Evolutionary conservation across 2,797 vertebrate genomes (phyloP), one percentile per base, ranked within the genome.

Genomic region (Propithecus deckenii): DNA sequence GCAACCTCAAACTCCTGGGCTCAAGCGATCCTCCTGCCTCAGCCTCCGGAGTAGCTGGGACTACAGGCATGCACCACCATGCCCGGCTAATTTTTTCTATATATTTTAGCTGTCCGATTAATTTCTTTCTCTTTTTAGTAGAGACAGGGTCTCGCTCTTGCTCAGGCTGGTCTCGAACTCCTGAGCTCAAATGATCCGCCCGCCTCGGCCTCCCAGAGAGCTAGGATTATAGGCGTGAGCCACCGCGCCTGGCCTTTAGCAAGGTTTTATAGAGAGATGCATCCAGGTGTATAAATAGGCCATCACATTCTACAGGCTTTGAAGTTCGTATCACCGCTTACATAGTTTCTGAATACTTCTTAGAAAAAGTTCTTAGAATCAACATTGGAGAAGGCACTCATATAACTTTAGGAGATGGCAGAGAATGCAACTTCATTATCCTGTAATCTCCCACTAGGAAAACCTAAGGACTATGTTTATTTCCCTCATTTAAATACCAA

Each of bases 291-390:
- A 76, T 43, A 78, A 89, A 91, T 7, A 80, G 5, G 23, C 46
- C 48, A 88, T n/a, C 65, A 63, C 23, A 81, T 14, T 72, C 23
- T 10, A 52, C 41, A 72, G 65, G 32, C 59, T 93, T 43, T 76
- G 35, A 97, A 87, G 61, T 48, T 89, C 83, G 88, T 71, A 87
- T 2, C 48, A 87, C 14, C 28, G 75, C 17, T 91, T 71, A 83
- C 7, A 55, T 1, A 88, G 71, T 93, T 76, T 74, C 23, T 84
- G 14, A 95, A 95, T 4, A 41, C 67, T 90, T 86, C n/a, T 75
- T 96, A 78, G 20, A 89, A 72, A 96, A 89, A 88, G 55, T 75
- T 72, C 48, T 76, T 90, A n/a, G 48, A 71, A 91, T 55, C 83
- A 72, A 63, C 43, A 63, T 5, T 59, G 57, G 46, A 95, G 22